phyloP scores from a whole-genome alignment of 2,888 invertebrate genomes.

The Epinotia bilunana region DNA sequence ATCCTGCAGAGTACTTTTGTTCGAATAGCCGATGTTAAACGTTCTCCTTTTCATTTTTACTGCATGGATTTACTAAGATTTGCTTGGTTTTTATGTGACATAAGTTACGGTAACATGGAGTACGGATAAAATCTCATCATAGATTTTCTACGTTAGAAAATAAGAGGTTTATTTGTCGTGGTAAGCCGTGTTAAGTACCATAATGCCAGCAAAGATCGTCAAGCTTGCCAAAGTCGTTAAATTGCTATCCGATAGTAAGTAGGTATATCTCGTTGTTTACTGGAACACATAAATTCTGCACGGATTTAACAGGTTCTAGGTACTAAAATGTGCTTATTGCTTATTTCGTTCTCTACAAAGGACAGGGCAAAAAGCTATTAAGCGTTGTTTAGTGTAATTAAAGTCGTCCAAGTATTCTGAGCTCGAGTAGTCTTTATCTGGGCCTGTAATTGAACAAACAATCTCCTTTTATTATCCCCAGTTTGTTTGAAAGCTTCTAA shows the following conservation, averaged over 20 bases:
- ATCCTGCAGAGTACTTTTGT: too few relatives aligned
- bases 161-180: not conserved
- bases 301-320: constrained; percentile 11
- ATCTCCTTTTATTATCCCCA: constrained; percentile 40
- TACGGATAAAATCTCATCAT: not conserved
- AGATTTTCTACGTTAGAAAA: not conserved
- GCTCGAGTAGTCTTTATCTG: constrained; percentile 23
- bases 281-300: constrained; percentile 10
- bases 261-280: not conserved
- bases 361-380: constrained; percentile 22
- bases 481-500: constrained; percentile 37
- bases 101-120: too few relatives aligned
- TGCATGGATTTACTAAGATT: too few relatives aligned
- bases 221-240: not conserved
- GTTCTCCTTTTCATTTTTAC: too few relatives aligned
- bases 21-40: too few relatives aligned
- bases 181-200: not conserved
- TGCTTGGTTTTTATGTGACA: too few relatives aligned
- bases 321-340: constrained; percentile 30
- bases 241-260: constrained; percentile 12
- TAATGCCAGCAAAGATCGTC: constrained; percentile 7
- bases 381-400: constrained; percentile 34
- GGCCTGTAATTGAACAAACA: constrained; percentile 39
- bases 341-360: constrained; percentile 22
- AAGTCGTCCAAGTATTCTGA: constrained; percentile 29